Evolutionary conservation across 2,797 vertebrate genomes (phyloP).

Genomic region (Anisognathus igniventris): DNA sequence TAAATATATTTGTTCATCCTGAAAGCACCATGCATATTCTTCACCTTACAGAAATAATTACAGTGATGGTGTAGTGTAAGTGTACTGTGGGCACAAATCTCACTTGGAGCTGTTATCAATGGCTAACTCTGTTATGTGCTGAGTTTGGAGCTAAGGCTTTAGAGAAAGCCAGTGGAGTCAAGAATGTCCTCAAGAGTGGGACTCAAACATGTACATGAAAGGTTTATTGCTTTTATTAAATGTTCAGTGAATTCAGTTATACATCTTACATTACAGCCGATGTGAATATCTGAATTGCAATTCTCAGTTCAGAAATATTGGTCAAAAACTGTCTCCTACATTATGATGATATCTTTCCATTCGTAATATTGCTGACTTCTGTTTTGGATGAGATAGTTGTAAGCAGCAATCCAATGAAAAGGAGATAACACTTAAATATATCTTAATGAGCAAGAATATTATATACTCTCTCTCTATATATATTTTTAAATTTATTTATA

Average conservation of each 20-base stretch:
- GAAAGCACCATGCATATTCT: neutral
- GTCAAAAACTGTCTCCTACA: neutral
- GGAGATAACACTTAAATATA: neutral
- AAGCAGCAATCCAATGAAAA: neutral
- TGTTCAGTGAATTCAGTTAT: neutral
- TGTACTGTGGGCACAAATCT: neutral
- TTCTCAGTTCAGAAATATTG: neutral
- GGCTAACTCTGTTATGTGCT: rapidly evolving
- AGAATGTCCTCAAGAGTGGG: neutral
- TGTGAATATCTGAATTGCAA: neutral
- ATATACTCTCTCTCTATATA: neutral
- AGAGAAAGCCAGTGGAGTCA: neutral
- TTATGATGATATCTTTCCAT: neutral
- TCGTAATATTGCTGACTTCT: neutral
- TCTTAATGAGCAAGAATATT: neutral
- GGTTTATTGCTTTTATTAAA: neutral
- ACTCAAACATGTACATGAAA: neutral
- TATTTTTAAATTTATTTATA: neutral
- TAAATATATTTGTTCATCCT: neutral
- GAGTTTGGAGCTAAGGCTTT: neutral
- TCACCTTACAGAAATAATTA: neutral
- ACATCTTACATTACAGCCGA: neutral
- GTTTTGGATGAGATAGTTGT: neutral
- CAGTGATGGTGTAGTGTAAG: neutral
- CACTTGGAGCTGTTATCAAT: neutral